Evolutionary conservation across 2,888 invertebrate genomes (phyloP).

Genomic region (Aphodius sticticus): DNA sequence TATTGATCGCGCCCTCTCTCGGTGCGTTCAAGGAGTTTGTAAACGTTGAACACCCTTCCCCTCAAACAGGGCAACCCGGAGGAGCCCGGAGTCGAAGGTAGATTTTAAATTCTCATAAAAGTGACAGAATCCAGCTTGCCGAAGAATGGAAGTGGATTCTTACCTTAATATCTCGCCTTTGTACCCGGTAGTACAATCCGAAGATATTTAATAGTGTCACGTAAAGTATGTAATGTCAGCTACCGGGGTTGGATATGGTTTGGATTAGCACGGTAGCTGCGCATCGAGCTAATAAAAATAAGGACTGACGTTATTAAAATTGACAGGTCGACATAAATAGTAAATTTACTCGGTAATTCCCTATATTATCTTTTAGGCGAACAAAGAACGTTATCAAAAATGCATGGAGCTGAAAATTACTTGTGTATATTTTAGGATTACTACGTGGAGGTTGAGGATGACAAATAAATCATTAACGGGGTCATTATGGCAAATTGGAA

Average conservation of each 20-base stretch:
- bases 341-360: background rate
- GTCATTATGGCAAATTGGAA: background rate
- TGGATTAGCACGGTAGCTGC: background rate
- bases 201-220: background rate
- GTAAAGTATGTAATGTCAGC: background rate
- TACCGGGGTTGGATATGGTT: background rate
- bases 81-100: slow-evolving; percentile 40
- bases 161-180: slow-evolving; percentile 33
- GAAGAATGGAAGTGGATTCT: slow-evolving; percentile 32
- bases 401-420: background rate
- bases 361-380: background rate
- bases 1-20: slow-evolving; percentile 49
- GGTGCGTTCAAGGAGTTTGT: slow-evolving; percentile 52
- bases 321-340: background rate
- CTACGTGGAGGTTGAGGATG: background rate
- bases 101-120: slow-evolving; percentile 55
- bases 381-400: background rate
- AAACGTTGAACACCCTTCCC: slow-evolving; percentile 44
- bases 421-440: background rate
- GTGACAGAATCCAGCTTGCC: slow-evolving; percentile 35
- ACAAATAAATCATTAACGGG: background rate
- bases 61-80: background rate
- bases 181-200: slow-evolving; percentile 27
- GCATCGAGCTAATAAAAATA: background rate
- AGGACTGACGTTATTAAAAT: slow-evolving; percentile 4